These are phyloP conservation scores for Miltochrista miniata DNA, from an alignment of 2,888 invertebrate species.

Conservation along the genomic window DNA sequence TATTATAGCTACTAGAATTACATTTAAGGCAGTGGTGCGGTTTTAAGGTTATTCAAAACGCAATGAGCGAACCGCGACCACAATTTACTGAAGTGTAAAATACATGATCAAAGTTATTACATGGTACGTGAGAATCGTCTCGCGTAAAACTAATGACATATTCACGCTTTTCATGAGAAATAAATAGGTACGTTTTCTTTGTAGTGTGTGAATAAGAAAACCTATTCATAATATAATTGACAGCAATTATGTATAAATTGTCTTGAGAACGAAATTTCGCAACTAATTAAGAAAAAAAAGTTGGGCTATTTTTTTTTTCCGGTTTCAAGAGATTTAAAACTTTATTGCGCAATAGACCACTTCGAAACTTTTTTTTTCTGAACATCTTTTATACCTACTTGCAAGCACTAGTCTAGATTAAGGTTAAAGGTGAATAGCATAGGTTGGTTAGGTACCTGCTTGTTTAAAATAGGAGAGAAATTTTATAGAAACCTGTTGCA, in stretches of 20 bases:
- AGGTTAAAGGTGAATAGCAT: too few species aligned
- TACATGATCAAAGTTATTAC: slow-evolving; percentile 5
- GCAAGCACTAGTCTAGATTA: too few species aligned
- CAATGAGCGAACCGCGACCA: slow-evolving; percentile 27
- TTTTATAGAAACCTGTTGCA: not conserved
- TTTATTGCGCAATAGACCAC: too few species aligned
- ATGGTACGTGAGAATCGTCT: slow-evolving; percentile 5
- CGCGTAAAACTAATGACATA: not conserved
- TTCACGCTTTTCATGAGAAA: not conserved
- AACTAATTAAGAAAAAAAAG: not conserved
- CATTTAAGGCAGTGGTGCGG: slow-evolving; percentile 26
- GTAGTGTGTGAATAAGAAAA: slow-evolving; percentile 4
- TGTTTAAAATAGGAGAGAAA: too few species aligned
- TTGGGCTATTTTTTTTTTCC: not conserved
- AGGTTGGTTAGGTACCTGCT: not conserved
- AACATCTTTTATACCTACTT: too few species aligned
- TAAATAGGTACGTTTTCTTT: not conserved
- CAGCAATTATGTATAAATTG: not conserved
- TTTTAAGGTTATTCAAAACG: slow-evolving; percentile 21
- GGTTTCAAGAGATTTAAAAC: too few species aligned
- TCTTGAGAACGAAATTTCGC: not conserved
- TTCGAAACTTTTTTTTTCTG: too few species aligned
- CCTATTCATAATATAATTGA: not conserved
- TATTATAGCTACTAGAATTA: slow-evolving; percentile 21
- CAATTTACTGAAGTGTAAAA: slow-evolving; percentile 20